Base-by-base conservation (phyloP, 92 coral and sea anemone genomes). In the Porites divaricata region DNA sequence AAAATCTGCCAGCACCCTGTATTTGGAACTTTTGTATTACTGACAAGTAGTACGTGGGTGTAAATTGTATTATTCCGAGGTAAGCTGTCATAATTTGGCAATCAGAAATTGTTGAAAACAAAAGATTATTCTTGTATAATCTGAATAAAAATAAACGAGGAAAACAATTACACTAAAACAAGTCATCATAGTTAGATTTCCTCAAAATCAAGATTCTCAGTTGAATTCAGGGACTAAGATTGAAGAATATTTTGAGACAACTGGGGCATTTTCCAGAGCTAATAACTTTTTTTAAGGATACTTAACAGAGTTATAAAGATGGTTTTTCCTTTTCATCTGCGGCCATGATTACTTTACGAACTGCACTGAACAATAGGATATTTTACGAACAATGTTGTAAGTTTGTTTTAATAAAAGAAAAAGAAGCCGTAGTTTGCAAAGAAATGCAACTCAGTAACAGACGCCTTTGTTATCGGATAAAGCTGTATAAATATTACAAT, bases 11-110 rank as follows among this genome's bases (percentile, higher is more conserved):
- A 70, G 22, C 52, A 54, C 63, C 56, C 8, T 19, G 76, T 13
- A 12, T 51, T 73, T n/a, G n/a, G 19, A 70, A 56, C 67, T 45
- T 25, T 76, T 80, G 76, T 69, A 25, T 51, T 17, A 80, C 69
- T 57, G 54, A 6, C 45, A 24, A 17, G 35, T 67, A 35, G 45
- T 4, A 35, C 4, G 45, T 35, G 45, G 45, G 57, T 77, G 13
- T 48, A n/a, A 77, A 62, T 63, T n/a, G 59, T 67, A 62, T 77
- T 62, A 22, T 63, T 77, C 81, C 11, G 15, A 35, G 50, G 48
- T 20, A 22, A 77, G 41, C 81, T 62, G 70, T 77, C 59, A 64
- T 53, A 16, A 41, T 1, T 48, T 77, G 70, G 63, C 81, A 6
- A 41, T n/a, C 59, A 24, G 62, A 57, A 8, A n/a, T 26, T 77